Evolutionary conservation across 2,113 vertebrate species (phyloP), one percentile per base, ranked within the genome.

Genomic region (Phalacrocorax carbo): DNA sequence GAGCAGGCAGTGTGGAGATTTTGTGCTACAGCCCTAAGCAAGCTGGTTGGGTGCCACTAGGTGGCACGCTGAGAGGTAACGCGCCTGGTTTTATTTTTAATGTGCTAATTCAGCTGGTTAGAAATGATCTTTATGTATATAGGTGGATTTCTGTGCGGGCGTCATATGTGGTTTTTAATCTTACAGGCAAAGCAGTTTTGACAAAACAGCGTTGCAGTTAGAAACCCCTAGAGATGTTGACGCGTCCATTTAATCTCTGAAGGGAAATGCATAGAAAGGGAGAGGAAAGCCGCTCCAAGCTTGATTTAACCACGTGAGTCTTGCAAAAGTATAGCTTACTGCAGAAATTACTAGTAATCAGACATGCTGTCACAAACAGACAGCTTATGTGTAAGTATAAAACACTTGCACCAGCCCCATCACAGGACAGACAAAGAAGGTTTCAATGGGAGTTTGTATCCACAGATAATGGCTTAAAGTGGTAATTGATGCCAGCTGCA

Each of bases 401-500:
- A 97, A 65, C 81, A 79, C 92, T 87, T 84, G 48, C 25, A 44
- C 34, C 52, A 84, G 81, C 86, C 82, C 57, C 40, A 61, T 88
- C 84, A 68, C 48, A 42, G 93, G 60, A 51, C 72, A 96, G 94
- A 97, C 97, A 98, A 97, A 97, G 97, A 68, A 80, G 84, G 71
- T 90, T 91, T 94, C 97, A 96, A 3, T 92, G 94, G 76, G 88
- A 87, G 55, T 93, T 97, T 83, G 83, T 90, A 95, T 79, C 82
- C 84, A n/a, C 52, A 96, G 96, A 90, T 95, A 92, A 91, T 95
- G 77, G 83, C 72, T 96, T 95, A 92, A 93, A 97, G 96, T 97
- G 93, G 91, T 97, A 96, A 97, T 98, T 97, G 97, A 91, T 92
- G 94, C 94, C 97, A 96, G 97, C 97, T 98, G 97, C 96, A 81